Percentiles rank a stretch among this genome's conserved stretches.
Evolutionary conservation across 2,797 vertebrate genomes (phyloP).

Genomic region (Sebastes variabilis): DNA sequence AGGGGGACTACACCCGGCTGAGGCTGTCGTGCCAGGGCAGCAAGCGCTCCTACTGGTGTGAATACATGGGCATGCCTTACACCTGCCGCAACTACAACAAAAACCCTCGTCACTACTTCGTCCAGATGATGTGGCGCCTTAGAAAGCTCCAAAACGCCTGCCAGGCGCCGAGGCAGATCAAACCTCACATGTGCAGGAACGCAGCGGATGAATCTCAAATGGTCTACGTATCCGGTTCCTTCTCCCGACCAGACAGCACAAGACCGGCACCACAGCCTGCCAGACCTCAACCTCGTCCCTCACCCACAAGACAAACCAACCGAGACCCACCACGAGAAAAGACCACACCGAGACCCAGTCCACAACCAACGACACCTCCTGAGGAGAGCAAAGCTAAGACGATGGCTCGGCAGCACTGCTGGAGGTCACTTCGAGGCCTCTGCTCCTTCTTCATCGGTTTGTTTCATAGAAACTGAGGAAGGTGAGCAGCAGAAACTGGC

Average conservation of each 20-base stretch:
- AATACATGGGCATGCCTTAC: slow-evolving; percentile 83
- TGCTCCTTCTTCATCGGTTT: slow-evolving; percentile 85
- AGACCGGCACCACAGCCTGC: neutral
- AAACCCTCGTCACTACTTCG: slow-evolving; percentile 85
- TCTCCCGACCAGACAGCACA: slow-evolving; percentile 1
- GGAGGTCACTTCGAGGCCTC: slow-evolving; percentile 83
- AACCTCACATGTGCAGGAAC: slow-evolving; percentile 84
- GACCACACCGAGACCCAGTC: slow-evolving; percentile 25
- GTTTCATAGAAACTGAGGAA: slow-evolving; percentile 76
- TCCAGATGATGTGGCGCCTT: slow-evolving; percentile 83
- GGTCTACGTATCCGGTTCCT: slow-evolving; percentile 70
- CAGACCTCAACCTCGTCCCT: slow-evolving; percentile 9
- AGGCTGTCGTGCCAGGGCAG: slow-evolving; percentile 78
- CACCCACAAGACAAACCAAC: neutral
- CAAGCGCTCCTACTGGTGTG: slow-evolving; percentile 84
- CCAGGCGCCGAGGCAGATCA: slow-evolving; percentile 69
- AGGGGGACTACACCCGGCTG: slow-evolving; percentile 76
- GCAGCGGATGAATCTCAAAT: slow-evolving; percentile 81
- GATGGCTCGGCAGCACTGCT: slow-evolving; percentile 83
- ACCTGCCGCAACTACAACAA: slow-evolving; percentile 82
- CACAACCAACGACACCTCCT: slow-evolving; percentile 21
- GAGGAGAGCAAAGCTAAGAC: slow-evolving; percentile 74
- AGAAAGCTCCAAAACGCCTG: slow-evolving; percentile 83
- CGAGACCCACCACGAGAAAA: neutral
- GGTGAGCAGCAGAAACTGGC: slow-evolving; percentile 46